Conservation (phyloP, 2,797 vertebrate species). For the Paguma larvata region DNA sequence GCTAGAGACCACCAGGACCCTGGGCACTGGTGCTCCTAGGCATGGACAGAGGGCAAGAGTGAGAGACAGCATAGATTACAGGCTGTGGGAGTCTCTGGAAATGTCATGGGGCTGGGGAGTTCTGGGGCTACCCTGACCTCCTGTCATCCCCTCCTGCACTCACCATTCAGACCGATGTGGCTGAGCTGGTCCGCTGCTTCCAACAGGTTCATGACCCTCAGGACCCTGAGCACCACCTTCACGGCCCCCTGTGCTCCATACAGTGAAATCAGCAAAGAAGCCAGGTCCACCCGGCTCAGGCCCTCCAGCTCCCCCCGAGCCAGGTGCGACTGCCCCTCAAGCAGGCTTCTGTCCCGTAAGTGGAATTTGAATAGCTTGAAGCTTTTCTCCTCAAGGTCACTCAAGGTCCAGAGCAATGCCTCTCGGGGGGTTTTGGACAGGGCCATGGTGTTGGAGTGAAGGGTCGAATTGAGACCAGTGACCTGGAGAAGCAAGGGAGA, state of each 20-base stretch:
- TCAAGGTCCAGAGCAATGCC: conserved; percentile 56
- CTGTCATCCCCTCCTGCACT: background rate
- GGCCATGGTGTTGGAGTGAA: background rate
- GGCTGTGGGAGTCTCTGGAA: background rate
- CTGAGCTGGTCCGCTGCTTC: conserved; percentile 45
- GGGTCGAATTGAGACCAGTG: background rate
- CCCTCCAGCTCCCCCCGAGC: conserved; percentile 59
- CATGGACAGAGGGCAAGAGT: background rate
- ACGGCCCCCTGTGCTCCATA: conserved; percentile 36
- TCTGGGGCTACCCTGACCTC: background rate
- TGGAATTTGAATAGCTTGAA: conserved; percentile 75
- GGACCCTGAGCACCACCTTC: background rate
- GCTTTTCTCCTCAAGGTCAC: conserved; percentile 58
- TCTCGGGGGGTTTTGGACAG: background rate
- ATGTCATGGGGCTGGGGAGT: background rate
- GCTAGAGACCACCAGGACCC: background rate
- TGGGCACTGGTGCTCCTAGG: background rate
- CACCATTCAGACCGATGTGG: conserved; percentile 64
- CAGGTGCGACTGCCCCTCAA: background rate
- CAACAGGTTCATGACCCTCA: conserved; percentile 48
- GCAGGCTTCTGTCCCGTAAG: background rate
- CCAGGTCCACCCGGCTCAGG: conserved; percentile 36
- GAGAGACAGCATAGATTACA: background rate
- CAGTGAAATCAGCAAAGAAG: background rate
- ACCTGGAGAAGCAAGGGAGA: background rate